Base-by-base conservation (phyloP, 2,797 vertebrate genomes). In the Leptatherina wallacei region DNA sequence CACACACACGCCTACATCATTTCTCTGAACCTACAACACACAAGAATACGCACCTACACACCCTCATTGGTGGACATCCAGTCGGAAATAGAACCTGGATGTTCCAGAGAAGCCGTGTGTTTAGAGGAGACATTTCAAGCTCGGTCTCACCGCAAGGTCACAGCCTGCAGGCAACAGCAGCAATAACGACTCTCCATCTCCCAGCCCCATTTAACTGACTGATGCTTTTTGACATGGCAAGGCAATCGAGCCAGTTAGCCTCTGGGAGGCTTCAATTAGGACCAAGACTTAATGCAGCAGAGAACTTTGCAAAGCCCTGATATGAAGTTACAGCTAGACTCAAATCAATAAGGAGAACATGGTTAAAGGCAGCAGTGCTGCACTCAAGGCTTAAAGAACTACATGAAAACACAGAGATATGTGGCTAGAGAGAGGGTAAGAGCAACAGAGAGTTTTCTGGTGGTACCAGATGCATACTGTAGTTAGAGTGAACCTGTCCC, bases 121-220 rank as follows among this genome's bases (percentile, higher is more conserved):
- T 81, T 61, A 76, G 65, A 85, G 82, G 63, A 87, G 86, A 85
- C 71, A 79, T 87, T 89, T 84, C 64, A 73, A 85, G 83, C 81
- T 82, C 63, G 27, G 84, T 80, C 83, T 86, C 83, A 84, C 75
- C 80, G 80, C 91, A 95, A 95, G 94, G 94, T 94, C 93, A 93
- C 30, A 65, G 86, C 74, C 86, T 71, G 71, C 81, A 82, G 85
- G 90, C 87, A 67, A 84, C 91, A 79, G 82, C 74, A 82, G 89
- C 85, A 90, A 91, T 84, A 88, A 92, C 72, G 63, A 79, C 89
- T 83, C 81, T 90, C 79, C 74, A 73, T 90, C 89, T 89, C 88
- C 79, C 80, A 77, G 93, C 88, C 81, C 88, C 92, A 93, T 95
- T 94, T 93, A 93, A 92, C 92, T 93, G 93, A 94, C 91, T 93